Evolutionary conservation across 2,113 vertebrate species (phyloP).

Genomic region (Semnornis frantzii): DNA sequence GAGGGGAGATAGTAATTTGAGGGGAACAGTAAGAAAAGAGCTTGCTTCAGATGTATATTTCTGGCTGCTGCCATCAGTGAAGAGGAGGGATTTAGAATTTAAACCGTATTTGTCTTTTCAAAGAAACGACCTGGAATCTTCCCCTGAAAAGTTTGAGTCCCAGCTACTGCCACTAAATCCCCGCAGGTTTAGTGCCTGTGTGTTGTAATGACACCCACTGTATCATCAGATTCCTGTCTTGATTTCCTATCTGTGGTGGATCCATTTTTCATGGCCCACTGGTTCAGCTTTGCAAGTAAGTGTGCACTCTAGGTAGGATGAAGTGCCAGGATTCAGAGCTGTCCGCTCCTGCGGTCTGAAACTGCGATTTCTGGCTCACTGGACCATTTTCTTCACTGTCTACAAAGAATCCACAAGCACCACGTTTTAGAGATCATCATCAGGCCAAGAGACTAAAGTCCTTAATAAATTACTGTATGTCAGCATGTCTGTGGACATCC

Average conservation of each 20-base stretch:
- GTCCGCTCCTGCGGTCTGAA: background rate
- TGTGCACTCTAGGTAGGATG: background rate
- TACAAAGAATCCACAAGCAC: background rate
- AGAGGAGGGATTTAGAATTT: background rate
- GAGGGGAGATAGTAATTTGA: background rate
- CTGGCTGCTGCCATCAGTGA: background rate
- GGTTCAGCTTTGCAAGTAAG: background rate
- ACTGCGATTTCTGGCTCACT: background rate
- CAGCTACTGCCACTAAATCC: background rate
- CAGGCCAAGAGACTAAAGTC: background rate
- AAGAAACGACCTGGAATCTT: background rate
- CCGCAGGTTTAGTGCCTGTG: rapidly evolving
- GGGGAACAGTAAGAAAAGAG: background rate
- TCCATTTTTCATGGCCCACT: background rate
- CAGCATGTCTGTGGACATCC: background rate
- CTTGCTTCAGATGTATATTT: background rate
- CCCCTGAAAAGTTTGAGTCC: background rate
- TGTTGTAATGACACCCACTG: background rate
- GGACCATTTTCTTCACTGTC: background rate
- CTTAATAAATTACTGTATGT: background rate
- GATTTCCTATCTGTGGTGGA: background rate
- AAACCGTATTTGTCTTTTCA: background rate
- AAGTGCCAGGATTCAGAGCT: background rate
- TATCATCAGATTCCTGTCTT: background rate
- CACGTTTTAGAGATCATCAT: background rate